These are phyloP conservation scores for Epizoanthus illoricatus DNA, from an alignment of 92 coral and sea anemone genomes.

Conservation along the genomic window DNA sequence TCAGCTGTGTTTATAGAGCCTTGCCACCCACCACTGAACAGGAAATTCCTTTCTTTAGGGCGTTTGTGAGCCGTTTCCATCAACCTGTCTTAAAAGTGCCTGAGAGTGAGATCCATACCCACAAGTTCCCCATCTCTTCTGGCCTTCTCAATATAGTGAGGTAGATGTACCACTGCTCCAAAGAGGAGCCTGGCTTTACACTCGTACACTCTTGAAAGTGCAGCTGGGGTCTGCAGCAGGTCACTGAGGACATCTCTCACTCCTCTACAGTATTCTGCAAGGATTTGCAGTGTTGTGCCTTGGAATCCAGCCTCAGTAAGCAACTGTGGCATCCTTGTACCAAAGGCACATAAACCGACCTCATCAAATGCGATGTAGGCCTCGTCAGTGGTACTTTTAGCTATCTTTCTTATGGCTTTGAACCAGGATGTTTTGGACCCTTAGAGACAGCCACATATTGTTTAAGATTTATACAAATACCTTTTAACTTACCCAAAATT, in stretches of 20 bases:
- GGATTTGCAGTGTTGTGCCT: conserved; percentile 39
- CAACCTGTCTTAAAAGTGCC: conserved; percentile 52
- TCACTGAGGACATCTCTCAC: background rate
- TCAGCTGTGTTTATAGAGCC: conserved; percentile 39
- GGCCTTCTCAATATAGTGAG: conserved; percentile 47
- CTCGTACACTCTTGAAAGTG: conserved; percentile 41
- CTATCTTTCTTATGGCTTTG: background rate
- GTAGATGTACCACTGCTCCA: conserved; percentile 28
- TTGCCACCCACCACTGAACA: conserved; percentile 55
- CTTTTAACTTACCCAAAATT: too few species aligned
- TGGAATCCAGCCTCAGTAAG: conserved; percentile 44
- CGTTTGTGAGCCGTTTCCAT: conserved; percentile 63
- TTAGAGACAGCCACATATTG: too few species aligned
- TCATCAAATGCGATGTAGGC: background rate
- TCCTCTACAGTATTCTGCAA: conserved; percentile 33
- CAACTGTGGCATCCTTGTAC: conserved; percentile 35
- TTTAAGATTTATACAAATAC: too few species aligned
- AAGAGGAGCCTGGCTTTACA: conserved; percentile 41
- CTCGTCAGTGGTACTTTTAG: background rate
- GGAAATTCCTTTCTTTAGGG: conserved; percentile 45
- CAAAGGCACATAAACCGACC: conserved; percentile 21
- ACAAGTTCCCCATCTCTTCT: conserved; percentile 40
- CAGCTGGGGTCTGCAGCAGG: conserved; percentile 49
- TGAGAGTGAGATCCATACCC: conserved; percentile 48
- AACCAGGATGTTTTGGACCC: background rate